Conservation (phyloP, 1,140 invertebrate genomes). For the Chironomus tepperi region DNA sequence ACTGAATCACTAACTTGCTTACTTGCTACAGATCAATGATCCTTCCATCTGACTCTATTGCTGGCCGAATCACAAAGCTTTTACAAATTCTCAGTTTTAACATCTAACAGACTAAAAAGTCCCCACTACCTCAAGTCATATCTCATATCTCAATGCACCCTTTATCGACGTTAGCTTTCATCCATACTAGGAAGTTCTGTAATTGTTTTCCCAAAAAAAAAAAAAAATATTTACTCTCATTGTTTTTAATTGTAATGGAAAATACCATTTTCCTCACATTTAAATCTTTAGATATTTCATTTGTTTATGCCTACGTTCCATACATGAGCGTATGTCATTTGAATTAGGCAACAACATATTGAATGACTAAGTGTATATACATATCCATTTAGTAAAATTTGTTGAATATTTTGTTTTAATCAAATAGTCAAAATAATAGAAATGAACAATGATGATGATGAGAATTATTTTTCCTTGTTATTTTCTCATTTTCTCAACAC, state of each 20-base stretch:
- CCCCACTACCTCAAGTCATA: too few species aligned
- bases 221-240: slow-evolving; percentile 4
- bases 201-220: not conserved
- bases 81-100: too few species aligned
- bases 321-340: not conserved
- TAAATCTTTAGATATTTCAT: not conserved
- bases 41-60: too few species aligned
- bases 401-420: slow-evolving; percentile 15
- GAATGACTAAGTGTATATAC: too few species aligned
- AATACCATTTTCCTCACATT: too few species aligned
- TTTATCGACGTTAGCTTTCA: too few species aligned
- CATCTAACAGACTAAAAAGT: too few species aligned
- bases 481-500: not conserved
- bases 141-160: too few species aligned
- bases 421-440: slow-evolving; percentile 9
- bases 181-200: not conserved
- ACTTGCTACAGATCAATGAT: too few species aligned
- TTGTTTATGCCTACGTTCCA: not conserved
- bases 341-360: not conserved
- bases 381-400: not conserved
- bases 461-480: not conserved
- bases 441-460: not conserved
- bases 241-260: not conserved
- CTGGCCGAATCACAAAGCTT: too few species aligned
- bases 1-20: too few species aligned